Base-by-base conservation (phyloP, 37 sponge, comb jelly and placozoan genomes). In the Beroe ovata region DNA sequence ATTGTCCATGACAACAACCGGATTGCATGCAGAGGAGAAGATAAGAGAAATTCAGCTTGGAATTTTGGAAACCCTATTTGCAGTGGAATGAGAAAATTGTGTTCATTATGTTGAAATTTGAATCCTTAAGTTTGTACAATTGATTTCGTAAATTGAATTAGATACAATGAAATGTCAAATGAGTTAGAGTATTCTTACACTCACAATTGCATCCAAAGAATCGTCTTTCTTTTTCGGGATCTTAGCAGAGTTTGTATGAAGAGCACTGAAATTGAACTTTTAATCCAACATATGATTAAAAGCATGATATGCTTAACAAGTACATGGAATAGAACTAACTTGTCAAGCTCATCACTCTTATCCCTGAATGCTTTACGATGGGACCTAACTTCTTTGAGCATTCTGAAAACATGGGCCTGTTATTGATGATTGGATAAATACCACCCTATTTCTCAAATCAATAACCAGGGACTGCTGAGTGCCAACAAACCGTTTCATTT, bases 181-280 rank as follows among this genome's bases (percentile, higher is more conserved):
- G n/a, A 20, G 29, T 62, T 28, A 62, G 20, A 25, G 20, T 4
- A 23, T 28, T 25, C 6, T 6, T 33, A 69, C 16, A 77, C 84
- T 33, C 33, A 77, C 84, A 21, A 77, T 25, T 11, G 84, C 84
- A 29, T 42, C 84, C 14, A 42, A 0, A 1, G 42, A 21, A 26
- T 77, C 84, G 22, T 77, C 84, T 36, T 77, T 77, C 41, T 77
- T 77, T 54, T 77, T 77, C 4, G 84, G 84, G 25, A 77, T 77
- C 54, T 77, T 77, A 8, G 54, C 84, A 0, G 84, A 77, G 84
- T 77, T 77, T 14, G 42, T 39, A 40, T 77, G 20, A 6, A 77
- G 84, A 21, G 84, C 84, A 25, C 84, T 77, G 84, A 16, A 42
- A 42, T 47, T 47, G 11, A 6, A 47, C 54, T 47, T 16, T n/a